Evolutionary conservation across 2,797 vertebrate species (phyloP).

Genomic region (Protonibea diacanthus): DNA sequence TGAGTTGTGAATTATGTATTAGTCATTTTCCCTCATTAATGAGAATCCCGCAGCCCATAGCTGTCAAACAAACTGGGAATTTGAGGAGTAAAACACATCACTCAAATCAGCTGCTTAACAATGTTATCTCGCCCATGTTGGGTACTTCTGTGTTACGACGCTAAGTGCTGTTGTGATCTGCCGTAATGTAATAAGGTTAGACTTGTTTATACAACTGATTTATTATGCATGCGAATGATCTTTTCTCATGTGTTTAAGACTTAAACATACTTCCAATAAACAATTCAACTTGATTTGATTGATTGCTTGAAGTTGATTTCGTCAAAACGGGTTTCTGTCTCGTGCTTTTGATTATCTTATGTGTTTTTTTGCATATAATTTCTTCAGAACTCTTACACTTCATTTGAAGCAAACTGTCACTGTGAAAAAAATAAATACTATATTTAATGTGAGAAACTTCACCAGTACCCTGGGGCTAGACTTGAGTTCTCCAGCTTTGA

Average conservation of each 20-base stretch:
- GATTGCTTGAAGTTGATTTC: neutral
- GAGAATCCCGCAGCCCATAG: neutral
- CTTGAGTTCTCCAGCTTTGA: conserved; percentile 51
- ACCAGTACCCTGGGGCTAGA: conserved; percentile 34
- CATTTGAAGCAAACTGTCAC: conserved; percentile 34
- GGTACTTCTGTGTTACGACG: neutral
- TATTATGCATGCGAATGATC: neutral
- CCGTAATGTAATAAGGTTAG: neutral
- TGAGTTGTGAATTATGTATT: conserved; percentile 22
- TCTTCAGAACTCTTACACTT: conserved; percentile 15
- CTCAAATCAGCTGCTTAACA: neutral
- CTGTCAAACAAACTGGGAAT: neutral
- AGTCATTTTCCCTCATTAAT: neutral
- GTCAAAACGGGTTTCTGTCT: conserved; percentile 5
- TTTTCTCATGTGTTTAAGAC: neutral
- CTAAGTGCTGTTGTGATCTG: neutral
- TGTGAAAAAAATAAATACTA: conserved; percentile 4
- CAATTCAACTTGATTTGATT: no score
- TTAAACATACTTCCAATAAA: conserved; percentile 4
- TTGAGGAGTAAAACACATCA: neutral
- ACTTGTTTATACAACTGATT: neutral
- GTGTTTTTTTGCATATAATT: conserved; percentile 14
- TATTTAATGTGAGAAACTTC: conserved; percentile 44
- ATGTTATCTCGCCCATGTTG: neutral
- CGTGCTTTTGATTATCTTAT: conserved; percentile 20